A percentile compares a stretch with the other conserved stretches of the same genome.
phyloP scores from a whole-genome alignment of 2,888 invertebrate genomes.

The Euzetes globulus region DNA sequence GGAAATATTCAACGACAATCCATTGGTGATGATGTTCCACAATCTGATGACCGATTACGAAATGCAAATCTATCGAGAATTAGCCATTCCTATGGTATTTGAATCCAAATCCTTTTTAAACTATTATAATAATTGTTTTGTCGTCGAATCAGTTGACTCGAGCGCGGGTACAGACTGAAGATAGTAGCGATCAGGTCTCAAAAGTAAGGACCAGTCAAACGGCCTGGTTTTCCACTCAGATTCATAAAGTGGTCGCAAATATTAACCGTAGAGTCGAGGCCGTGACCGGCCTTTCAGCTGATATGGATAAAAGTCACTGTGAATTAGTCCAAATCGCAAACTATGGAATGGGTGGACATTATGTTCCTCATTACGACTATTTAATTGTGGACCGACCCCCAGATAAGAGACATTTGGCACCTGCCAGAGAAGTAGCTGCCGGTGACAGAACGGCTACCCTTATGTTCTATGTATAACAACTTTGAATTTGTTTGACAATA shows the following conservation, averaged over 20 bases:
- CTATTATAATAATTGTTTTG: background rate
- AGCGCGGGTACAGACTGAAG: constrained; percentile 45
- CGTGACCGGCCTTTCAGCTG: constrained; percentile 45
- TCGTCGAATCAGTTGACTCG: constrained; percentile 43
- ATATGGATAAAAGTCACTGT: constrained; percentile 42
- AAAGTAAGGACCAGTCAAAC: constrained; percentile 46
- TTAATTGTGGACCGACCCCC: constrained; percentile 45
- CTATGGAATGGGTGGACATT: constrained; percentile 97
- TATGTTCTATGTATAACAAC: constrained; percentile 64
- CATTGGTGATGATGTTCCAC: constrained; percentile 75
- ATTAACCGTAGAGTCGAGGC: constrained; percentile 43
- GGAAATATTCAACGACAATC: constrained; percentile 66
- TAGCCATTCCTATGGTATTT: constrained; percentile 47
- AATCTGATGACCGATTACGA: constrained; percentile 63
- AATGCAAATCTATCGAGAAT: constrained; percentile 37
- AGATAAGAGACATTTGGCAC: constrained; percentile 37
- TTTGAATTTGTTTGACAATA: background rate
- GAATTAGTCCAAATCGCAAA: constrained; percentile 65
- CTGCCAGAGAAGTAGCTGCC: constrained; percentile 56
- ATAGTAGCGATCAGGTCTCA: constrained; percentile 43
- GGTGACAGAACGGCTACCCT: constrained; percentile 97
- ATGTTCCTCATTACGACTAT: constrained; percentile 87
- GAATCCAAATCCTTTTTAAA: background rate
- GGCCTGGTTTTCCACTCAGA: constrained; percentile 45
- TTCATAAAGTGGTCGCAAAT: constrained; percentile 41